Conservation (phyloP, 2,113 vertebrate species). For the Brachyistius frenatus region DNA sequence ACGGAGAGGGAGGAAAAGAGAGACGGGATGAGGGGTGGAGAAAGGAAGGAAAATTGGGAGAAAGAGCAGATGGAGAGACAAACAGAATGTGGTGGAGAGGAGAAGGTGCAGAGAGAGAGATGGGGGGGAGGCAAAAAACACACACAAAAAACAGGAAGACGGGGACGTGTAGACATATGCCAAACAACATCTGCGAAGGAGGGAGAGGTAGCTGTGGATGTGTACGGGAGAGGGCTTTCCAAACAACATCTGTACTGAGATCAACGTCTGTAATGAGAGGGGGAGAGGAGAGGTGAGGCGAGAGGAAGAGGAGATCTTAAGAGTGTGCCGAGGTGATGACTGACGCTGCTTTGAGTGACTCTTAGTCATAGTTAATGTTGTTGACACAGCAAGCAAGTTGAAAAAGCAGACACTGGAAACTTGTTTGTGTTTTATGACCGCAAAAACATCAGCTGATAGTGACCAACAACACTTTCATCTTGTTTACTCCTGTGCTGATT, state of each 20-base stretch:
- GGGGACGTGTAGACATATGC: constrained; percentile 16
- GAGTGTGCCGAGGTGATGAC: constrained; percentile 10
- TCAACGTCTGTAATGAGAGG: constrained; percentile 50
- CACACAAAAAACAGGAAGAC: constrained; percentile 8
- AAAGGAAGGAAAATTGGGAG: neutral
- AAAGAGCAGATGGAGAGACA: constrained; percentile 40
- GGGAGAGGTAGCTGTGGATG: constrained; percentile 29
- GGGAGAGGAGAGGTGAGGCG: constrained; percentile 15
- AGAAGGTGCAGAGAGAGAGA: constrained; percentile 8
- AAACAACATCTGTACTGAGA: constrained; percentile 72
- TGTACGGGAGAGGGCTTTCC: constrained; percentile 50
- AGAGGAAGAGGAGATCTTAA: constrained; percentile 28
- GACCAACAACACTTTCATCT: constrained; percentile 31
- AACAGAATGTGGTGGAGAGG: constrained; percentile 9
- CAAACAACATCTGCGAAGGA: constrained; percentile 75
- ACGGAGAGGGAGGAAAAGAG: neutral
- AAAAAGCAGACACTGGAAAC: constrained; percentile 18
- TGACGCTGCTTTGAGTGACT: constrained; percentile 20
- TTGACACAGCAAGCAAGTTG: constrained; percentile 32
- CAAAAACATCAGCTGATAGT: constrained; percentile 19
- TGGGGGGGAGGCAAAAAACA: neutral
- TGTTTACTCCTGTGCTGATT: constrained; percentile 31
- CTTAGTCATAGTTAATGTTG: constrained; percentile 26
- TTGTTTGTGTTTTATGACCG: neutral
- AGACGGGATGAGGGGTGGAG: constrained; percentile 1